These are phyloP conservation scores for Trachelus tabidus DNA, from an alignment of 2,888 invertebrate species.

Conservation along the genomic window DNA sequence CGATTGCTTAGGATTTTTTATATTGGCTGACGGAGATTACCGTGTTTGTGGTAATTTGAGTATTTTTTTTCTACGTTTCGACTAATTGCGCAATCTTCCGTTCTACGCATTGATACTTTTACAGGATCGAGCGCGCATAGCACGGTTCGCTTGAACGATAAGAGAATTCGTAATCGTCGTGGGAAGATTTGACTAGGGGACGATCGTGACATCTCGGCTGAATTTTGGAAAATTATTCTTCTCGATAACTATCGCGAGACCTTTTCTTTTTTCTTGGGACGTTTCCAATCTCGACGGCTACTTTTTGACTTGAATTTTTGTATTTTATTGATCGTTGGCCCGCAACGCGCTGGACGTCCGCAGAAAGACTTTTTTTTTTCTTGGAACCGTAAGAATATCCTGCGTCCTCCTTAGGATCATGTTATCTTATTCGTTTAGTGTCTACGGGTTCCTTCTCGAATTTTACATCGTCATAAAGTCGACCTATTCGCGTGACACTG, in stretches of 20 bases:
- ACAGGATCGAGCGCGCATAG: too few species aligned
- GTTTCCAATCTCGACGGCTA: neutral
- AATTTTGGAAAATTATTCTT: neutral
- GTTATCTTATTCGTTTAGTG: neutral
- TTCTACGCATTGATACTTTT: neutral
- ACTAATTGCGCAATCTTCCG: neutral
- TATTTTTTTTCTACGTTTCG: neutral
- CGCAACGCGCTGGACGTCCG: neutral
- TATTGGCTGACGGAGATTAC: neutral
- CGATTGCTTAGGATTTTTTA: neutral
- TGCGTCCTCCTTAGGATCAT: too few species aligned
- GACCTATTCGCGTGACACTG: neutral
- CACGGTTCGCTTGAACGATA: too few species aligned
- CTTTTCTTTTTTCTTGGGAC: neutral
- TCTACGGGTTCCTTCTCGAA: neutral
- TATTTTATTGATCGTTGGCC: neutral
- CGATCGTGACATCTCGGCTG: too few species aligned
- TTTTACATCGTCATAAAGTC: neutral
- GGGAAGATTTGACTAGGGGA: too few species aligned
- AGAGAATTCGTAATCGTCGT: too few species aligned
- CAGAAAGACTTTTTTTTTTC: neutral
- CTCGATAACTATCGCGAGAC: too few species aligned
- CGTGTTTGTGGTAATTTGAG: neutral
- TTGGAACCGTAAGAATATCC: too few species aligned
- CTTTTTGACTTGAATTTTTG: neutral